phyloP scores from a whole-genome alignment of 2,888 invertebrate genomes.

The Dromius quadrimaculatus region DNA sequence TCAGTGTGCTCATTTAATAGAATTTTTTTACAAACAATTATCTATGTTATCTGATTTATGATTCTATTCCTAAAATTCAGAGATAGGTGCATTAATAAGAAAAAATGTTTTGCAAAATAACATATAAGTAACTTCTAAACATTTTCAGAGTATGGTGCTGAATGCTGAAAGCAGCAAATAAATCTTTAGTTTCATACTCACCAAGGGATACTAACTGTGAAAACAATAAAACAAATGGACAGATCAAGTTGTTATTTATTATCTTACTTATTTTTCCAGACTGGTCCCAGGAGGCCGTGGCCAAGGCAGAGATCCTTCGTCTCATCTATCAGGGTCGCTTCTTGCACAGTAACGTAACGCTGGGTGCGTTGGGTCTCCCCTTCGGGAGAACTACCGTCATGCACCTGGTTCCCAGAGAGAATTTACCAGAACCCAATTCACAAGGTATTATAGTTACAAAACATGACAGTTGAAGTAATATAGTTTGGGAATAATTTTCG shows the following conservation, averaged over 20 bases:
- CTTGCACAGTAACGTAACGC: constrained; percentile 98
- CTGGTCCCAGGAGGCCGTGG: constrained; percentile 96
- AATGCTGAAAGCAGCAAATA: too few relatives aligned
- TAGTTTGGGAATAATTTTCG: background rate
- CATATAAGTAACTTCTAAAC: too few relatives aligned
- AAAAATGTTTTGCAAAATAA: too few relatives aligned
- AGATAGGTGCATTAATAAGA: too few relatives aligned
- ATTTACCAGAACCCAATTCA: constrained; percentile 98
- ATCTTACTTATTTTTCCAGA: constrained; percentile 74
- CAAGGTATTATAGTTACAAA: constrained; percentile 75
- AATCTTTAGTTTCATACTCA: background rate
- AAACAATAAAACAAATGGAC: constrained; percentile 14
- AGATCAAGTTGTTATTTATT: constrained; percentile 23
- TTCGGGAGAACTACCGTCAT: constrained; percentile 99
- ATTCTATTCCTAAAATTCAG: too few relatives aligned
- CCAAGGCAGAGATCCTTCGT: constrained; percentile 96
- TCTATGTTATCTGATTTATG: too few relatives aligned
- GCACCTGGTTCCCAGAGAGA: constrained; percentile 99
- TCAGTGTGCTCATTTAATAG: too few relatives aligned
- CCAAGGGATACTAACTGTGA: background rate
- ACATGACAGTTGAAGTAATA: background rate
- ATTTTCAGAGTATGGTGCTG: too few relatives aligned
- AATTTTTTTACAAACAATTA: too few relatives aligned
- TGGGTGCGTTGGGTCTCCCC: constrained; percentile 96
- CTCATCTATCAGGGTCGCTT: constrained; percentile 99